Percentiles rank a stretch among this genome's conserved stretches.
Conservation (phyloP, 2,888 invertebrate species). For the Slavum lentiscoides region DNA sequence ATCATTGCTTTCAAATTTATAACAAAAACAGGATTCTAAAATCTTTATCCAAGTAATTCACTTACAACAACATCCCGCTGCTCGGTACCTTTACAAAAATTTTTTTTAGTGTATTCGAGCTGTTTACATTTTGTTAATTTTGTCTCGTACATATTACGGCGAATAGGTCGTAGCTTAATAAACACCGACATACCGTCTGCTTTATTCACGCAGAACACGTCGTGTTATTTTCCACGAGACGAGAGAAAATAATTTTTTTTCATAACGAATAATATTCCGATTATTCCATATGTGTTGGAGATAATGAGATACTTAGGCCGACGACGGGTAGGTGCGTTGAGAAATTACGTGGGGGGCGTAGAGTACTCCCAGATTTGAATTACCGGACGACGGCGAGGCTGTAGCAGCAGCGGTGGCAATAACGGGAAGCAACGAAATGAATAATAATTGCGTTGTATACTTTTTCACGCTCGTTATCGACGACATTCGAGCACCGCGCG, state of each 20-base stretch:
- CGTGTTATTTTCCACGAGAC: background rate
- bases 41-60: no score
- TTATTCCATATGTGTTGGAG: background rate
- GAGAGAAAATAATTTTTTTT: no score
- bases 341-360: no score
- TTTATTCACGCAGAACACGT: background rate
- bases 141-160: no score
- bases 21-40: no score
- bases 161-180: no score
- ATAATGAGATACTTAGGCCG: conserved; percentile 9
- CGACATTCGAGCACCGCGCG: background rate
- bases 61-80: no score
- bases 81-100: no score
- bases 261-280: no score
- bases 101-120: no score
- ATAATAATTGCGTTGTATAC: conserved; percentile 8
- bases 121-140: no score
- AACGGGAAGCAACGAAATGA: background rate
- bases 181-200: background rate
- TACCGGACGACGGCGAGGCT: background rate
- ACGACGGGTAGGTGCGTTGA: background rate
- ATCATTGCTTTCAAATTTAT: no score
- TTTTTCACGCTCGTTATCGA: conserved; percentile 11
- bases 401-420: background rate
- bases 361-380: conserved; percentile 20